A percentile compares a stretch with the other conserved stretches of the same genome.
Conservation (phyloP, 2,113 vertebrate species). For the Carlito syrichta region DNA sequence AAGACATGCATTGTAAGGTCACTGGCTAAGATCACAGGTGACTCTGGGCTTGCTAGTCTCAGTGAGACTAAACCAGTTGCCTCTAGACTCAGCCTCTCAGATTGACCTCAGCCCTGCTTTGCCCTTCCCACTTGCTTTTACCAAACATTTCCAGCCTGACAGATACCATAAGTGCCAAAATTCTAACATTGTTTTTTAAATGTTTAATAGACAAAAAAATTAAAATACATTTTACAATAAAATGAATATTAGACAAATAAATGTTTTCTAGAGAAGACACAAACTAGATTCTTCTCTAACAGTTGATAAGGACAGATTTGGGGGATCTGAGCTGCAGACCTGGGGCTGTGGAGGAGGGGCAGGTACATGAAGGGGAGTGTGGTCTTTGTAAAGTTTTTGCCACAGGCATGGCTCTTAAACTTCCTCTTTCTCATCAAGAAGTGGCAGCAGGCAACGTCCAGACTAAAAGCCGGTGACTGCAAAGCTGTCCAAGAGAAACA, state of each 20-base stretch:
- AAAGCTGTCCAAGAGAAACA: neutral
- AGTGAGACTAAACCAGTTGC: neutral
- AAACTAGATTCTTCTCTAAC: neutral
- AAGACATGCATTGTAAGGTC: neutral
- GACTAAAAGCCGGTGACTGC: neutral
- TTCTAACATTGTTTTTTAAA: neutral
- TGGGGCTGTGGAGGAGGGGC: neutral
- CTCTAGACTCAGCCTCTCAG: neutral
- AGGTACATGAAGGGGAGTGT: neutral
- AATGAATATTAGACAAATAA: neutral
- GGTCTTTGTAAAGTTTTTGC: neutral
- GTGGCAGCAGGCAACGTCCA: neutral
- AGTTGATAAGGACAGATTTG: neutral
- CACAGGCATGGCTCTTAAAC: neutral
- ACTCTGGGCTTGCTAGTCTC: neutral
- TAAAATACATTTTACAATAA: neutral
- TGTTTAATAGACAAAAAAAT: neutral
- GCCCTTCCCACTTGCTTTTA: neutral
- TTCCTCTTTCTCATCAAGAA: neutral
- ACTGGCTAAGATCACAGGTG: neutral
- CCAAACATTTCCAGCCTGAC: neutral
- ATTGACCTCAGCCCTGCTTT: neutral
- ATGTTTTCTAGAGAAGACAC: neutral
- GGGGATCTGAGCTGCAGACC: neutral
- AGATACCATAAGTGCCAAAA: neutral